These are phyloP conservation scores for Lepetodrilus schrolli DNA, from an alignment of 2,888 invertebrate genomes.

Conservation along the genomic window DNA sequence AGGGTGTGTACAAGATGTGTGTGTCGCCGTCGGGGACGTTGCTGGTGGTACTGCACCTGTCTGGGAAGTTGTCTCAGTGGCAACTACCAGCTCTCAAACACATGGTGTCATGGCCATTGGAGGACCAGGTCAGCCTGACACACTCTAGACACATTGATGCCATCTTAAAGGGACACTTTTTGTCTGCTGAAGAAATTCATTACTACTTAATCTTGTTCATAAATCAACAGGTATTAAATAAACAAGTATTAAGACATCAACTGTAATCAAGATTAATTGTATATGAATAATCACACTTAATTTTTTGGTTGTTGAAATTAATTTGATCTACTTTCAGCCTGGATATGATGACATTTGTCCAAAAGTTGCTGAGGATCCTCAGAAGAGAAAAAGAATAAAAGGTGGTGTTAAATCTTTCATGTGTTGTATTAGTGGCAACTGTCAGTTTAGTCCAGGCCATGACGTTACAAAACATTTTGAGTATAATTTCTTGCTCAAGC, in stretches of 20 bases:
- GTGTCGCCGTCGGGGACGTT: conserved; percentile 80
- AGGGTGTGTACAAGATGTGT: conserved; percentile 81
- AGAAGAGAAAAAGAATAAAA: conserved; percentile 67
- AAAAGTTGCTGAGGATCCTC: conserved; percentile 73
- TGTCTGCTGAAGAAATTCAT: neutral
- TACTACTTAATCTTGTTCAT: neutral
- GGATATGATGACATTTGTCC: conserved; percentile 78
- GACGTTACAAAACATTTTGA: no score
- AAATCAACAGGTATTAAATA: neutral
- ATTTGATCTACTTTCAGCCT: no score
- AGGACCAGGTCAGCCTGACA: conserved; percentile 62
- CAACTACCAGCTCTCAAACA: conserved; percentile 80
- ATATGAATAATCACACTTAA: no score
- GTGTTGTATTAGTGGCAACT: no score
- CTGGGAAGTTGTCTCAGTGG: conserved; percentile 84
- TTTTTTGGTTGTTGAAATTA: no score
- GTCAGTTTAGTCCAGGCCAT: no score
- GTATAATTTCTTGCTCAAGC: no score
- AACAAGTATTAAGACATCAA: conserved; percentile 26
- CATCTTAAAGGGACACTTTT: neutral
- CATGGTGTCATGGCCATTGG: conserved; percentile 61
- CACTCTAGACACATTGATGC: no score
- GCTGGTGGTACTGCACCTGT: conserved; percentile 82
- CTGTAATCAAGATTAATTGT: no score
- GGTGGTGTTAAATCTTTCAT: conserved; percentile 47